These are phyloP conservation scores for Austrofundulus limnaeus DNA, from an alignment of 2,113 vertebrate species.

Conservation along the genomic window DNA sequence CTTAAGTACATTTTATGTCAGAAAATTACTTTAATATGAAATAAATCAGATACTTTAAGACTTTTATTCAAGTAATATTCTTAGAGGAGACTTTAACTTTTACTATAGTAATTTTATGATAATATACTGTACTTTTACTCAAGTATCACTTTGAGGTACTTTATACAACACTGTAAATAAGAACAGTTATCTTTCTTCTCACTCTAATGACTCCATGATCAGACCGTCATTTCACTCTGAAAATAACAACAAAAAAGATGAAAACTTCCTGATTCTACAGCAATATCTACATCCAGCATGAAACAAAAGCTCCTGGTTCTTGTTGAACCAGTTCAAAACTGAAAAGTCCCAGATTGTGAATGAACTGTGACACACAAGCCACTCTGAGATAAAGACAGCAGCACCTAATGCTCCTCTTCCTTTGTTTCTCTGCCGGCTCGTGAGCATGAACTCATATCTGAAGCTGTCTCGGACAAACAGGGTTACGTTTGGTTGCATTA, in stretches of 20 bases:
- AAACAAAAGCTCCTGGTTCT: constrained; percentile 1
- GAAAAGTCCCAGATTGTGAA: constrained; percentile 11
- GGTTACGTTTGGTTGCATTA: neutral
- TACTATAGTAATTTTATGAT: too few species aligned
- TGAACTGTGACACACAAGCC: constrained; percentile 4
- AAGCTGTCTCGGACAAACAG: neutral
- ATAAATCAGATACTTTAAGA: too few species aligned
- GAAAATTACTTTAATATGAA: too few species aligned
- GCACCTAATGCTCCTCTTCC: neutral
- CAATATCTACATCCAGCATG: neutral
- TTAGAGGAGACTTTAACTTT: too few species aligned
- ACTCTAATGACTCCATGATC: neutral
- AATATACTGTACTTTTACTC: too few species aligned
- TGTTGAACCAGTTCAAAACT: constrained; percentile 28
- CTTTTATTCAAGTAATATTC: too few species aligned
- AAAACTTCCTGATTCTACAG: neutral
- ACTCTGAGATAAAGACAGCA: constrained; percentile 5
- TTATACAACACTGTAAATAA: too few species aligned
- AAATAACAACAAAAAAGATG: neutral
- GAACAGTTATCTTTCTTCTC: neutral
- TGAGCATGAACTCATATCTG: too few species aligned
- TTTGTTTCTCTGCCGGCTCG: neutral
- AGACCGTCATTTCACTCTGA: neutral
- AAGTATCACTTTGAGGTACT: too few species aligned
- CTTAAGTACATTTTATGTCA: too few species aligned